Evolutionary conservation across 2,113 vertebrate species (phyloP), one percentile per base, ranked within the genome.

Genomic region (Archilochus colubris): DNA sequence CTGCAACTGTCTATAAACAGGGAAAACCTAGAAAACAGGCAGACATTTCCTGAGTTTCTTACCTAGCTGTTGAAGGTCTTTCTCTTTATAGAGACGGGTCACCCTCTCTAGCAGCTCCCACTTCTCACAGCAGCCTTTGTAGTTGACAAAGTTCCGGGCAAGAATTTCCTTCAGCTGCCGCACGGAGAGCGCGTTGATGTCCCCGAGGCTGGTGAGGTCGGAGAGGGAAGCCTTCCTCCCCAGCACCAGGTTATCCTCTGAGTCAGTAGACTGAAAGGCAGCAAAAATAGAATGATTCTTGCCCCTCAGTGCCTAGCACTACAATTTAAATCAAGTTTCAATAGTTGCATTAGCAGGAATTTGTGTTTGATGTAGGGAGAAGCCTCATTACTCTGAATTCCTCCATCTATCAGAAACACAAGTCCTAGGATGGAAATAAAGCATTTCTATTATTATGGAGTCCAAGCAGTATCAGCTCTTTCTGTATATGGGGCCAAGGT

Each of bases 101-200:
- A 99, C 99, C 40, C 99, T 88, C 97, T 99, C 99, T 97, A 99
- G 98, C 96, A 99, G 98, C 96, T 99, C 99, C 99, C 99, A 99
- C 93, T 99, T 99, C 91, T 99, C 99, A 91, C 99, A 99, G 98
- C 99, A 99, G 97, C 99, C 99, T 95, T 99, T 99, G 96, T 99
- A 99, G 97, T 99, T 97, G 46, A 99, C 99, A 3, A 99, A 99
- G 98, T 99, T 99, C 44, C 99, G 97, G 50, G 99, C 98, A 5
- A 99, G 98, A 63, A 99, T 99, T 89, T 99, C 99, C 92, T 99
- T 99, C 82, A 99, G 97, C 97, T 99, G 99, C 3, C 99, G 98
- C 59, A 99, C 99, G 0, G 98, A 99, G 57, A 99, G 98, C 3
- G 88, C 97, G 43, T 98, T 98, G 6, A 99, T 98, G 96, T 99